Percentiles rank a stretch among this genome's conserved stretches.
Conservation (phyloP, 2,888 invertebrate genomes). For the Drosophila quinaria region DNA sequence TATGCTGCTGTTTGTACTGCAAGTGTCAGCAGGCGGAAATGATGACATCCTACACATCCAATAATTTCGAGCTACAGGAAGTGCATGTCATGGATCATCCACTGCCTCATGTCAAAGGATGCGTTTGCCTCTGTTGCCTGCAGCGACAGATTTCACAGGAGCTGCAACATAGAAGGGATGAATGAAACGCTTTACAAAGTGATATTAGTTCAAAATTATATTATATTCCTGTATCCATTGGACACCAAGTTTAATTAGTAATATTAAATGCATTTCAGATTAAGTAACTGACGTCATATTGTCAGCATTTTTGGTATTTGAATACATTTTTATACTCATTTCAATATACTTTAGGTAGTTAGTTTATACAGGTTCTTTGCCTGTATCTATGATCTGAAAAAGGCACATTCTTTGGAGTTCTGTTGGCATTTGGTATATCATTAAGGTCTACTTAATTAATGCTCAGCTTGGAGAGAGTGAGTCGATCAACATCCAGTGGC, state of each 20-base stretch:
- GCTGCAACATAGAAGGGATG: slow-evolving; percentile 26
- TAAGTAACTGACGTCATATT: not conserved
- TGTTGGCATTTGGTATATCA: not conserved
- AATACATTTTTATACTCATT: not conserved
- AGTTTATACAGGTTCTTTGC: not conserved
- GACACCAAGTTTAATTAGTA: not conserved
- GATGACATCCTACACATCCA: slow-evolving; percentile 32
- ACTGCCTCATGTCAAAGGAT: slow-evolving; percentile 45
- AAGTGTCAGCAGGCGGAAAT: slow-evolving; percentile 45
- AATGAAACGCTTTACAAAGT: not conserved
- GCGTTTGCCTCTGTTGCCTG: slow-evolving; percentile 60
- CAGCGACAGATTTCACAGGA: slow-evolving; percentile 58
- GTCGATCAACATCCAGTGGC: slow-evolving; percentile 44
- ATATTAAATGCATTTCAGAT: not conserved
- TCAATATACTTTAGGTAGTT: not conserved
- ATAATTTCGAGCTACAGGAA: slow-evolving; percentile 61
- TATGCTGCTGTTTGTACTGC: slow-evolving; percentile 56
- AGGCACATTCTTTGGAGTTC: slow-evolving; percentile 2
- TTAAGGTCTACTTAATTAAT: slow-evolving; percentile 35
- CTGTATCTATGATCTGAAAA: not conserved
- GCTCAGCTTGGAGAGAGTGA: slow-evolving; percentile 50
- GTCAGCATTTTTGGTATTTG: not conserved
- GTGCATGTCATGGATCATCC: slow-evolving; percentile 50
- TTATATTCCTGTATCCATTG: not conserved
- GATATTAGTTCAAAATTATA: not conserved